Percentiles rank a stretch among this genome's conserved stretches.
These are phyloP conservation scores for Protaetia brevitarsis DNA, from an alignment of 1,140 invertebrate species.

Conservation along the genomic window DNA sequence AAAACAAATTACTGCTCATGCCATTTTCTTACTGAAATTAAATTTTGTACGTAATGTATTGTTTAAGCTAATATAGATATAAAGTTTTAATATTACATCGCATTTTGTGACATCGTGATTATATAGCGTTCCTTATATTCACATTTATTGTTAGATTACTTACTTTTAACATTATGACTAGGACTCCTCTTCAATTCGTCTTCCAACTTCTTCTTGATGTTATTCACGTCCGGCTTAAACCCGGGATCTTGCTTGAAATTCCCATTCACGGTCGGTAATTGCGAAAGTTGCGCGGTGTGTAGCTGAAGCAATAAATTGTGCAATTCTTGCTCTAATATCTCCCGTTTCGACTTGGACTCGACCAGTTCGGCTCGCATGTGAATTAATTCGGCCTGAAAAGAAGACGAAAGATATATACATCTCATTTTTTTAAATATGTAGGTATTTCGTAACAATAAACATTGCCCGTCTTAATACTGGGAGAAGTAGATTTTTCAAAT, in stretches of 20 bases:
- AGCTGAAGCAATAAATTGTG: slow-evolving; percentile 62
- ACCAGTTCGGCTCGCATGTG: slow-evolving; percentile 68
- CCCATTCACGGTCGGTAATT: slow-evolving; percentile 41
- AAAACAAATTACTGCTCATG: no score
- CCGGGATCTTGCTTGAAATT: slow-evolving; percentile 48
- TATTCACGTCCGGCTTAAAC: slow-evolving; percentile 45
- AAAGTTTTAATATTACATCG: no score
- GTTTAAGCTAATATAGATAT: no score
- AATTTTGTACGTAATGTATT: no score
- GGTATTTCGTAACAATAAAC: no score
- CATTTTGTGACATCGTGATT: no score
- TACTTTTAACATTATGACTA: slow-evolving; percentile 34
- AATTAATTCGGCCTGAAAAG: slow-evolving; percentile 67
- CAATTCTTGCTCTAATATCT: slow-evolving; percentile 61
- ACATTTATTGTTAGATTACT: neutral
- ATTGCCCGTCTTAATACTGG: neutral
- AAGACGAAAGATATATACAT: no score
- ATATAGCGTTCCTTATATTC: no score
- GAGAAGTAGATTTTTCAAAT: neutral
- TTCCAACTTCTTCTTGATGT: slow-evolving; percentile 48
- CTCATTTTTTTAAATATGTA: no score
- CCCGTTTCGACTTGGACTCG: slow-evolving; percentile 59
- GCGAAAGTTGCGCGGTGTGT: slow-evolving; percentile 58
- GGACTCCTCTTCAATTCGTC: slow-evolving; percentile 48
- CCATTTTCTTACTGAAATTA: no score